A percentile compares a stretch with the other conserved stretches of the same genome.
phyloP scores from a whole-genome alignment of 1,140 invertebrate species.

The Dinoponera quadriceps region DNA sequence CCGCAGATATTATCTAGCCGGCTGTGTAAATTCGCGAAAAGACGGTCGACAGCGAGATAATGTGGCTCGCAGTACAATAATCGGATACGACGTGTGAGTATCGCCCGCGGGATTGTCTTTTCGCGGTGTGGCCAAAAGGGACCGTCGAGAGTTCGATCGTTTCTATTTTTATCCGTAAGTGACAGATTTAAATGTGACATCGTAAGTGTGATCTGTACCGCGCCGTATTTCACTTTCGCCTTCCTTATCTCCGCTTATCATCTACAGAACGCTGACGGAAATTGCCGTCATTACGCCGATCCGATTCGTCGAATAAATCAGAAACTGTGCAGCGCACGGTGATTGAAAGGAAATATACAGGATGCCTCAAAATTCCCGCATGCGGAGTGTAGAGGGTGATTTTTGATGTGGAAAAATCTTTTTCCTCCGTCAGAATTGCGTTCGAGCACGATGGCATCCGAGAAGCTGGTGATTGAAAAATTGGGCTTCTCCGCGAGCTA shows the following conservation, averaged over 20 bases:
- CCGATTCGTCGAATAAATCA: slow-evolving; percentile 7
- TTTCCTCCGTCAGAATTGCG: too few species aligned
- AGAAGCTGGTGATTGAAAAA: too few species aligned
- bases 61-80: not conserved
- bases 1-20: slow-evolving; percentile 52
- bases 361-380: too few species aligned
- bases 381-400: too few species aligned
- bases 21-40: slow-evolving; percentile 59
- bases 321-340: not conserved
- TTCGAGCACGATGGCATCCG: too few species aligned
- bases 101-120: not conserved
- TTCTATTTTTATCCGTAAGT: not conserved
- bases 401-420: too few species aligned
- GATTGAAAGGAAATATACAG: not conserved
- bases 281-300: not conserved
- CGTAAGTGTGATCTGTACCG: not conserved
- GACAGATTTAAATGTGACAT: not conserved
- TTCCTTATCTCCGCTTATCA: slow-evolving; percentile 27
- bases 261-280: slow-evolving; percentile 7
- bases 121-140: not conserved
- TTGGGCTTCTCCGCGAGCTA: too few species aligned
- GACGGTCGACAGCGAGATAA: not conserved
- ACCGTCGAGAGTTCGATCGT: not conserved
- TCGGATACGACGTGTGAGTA: not conserved
- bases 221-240: not conserved